Base-by-base conservation (phyloP, 2,888 invertebrate species). In the Heterodera filipjevi region DNA sequence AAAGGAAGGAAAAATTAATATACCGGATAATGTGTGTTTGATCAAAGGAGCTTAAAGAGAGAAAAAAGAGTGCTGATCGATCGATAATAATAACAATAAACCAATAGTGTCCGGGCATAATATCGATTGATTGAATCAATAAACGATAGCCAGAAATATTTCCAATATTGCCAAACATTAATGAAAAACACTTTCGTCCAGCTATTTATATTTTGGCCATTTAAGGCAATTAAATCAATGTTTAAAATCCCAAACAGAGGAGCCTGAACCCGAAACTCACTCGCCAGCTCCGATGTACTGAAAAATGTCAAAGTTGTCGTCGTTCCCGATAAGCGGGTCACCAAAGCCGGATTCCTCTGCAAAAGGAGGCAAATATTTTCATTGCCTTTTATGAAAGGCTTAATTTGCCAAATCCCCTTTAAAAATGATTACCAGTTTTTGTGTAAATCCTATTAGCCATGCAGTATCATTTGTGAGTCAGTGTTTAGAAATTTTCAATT, bases 271-370 rank as follows among this genome's bases (percentile, higher is more conserved):
- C 66, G 35, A 49, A 71, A 82, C 86, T 85, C 75, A 87, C 86
- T 86, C 87, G 81, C 80, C 82, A 68, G 84, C 86, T 76, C 81
- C 83, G 78, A 89, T 83, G 73, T 89, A 89, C 59, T 87, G 84
- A 32, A 89, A 81, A 79, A 89, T 88, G 81, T 89, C 86, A 84
- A 89, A 89, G 77, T 85, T 82, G 82, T 82, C 87, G 79, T 81
- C 81, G 53, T 84, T 81, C 32, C 77, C 83, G 66, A 79, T 82
- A 66, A 89, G 80, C 27, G 89, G 87, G 80, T 89, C 89, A 14
- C 82, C 79, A 81, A 85, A 87, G 16, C 82, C 82, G 44, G 85
- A 81, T 66, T 87, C 87, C 70, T 85, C 87, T 85, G 80, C 77
- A 86, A 84, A 68, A 32, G 19, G 6, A 27, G 32, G 39, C 35